Conservation (phyloP, 2,888 invertebrate species). For the Apamea anceps region DNA sequence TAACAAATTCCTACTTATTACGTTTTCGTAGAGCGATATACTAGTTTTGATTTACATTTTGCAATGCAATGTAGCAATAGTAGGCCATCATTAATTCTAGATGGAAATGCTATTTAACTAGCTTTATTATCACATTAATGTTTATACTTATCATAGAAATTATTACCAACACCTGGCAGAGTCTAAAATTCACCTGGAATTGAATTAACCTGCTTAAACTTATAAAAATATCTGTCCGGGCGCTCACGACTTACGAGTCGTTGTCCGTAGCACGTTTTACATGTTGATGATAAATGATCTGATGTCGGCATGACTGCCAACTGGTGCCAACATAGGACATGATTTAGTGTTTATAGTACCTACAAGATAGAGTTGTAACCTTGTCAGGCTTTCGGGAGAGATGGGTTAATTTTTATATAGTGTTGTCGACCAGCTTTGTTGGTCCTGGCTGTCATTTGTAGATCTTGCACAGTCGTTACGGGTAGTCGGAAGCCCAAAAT, state of each 20-base stretch:
- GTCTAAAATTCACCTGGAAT: constrained; percentile 30
- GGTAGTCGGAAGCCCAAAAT: not conserved
- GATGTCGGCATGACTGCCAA: constrained; percentile 53
- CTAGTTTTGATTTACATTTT: not conserved
- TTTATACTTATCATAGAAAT: not conserved
- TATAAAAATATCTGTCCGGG: constrained; percentile 42
- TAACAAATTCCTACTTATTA: not conserved
- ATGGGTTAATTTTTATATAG: not conserved
- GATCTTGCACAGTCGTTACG: not conserved
- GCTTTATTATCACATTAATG: not conserved
- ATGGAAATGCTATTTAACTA: not conserved
- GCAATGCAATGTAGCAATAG: not conserved
- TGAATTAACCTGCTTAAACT: constrained; percentile 27
- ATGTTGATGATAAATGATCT: constrained; percentile 48
- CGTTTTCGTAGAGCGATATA: not conserved
- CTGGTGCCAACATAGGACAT: constrained; percentile 53
- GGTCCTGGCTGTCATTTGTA: not conserved
- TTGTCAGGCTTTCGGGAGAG: constrained; percentile 5
- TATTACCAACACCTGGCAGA: constrained; percentile 10
- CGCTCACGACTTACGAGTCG: constrained; percentile 23
- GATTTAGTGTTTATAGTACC: constrained; percentile 43
- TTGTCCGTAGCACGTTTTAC: constrained; percentile 34
- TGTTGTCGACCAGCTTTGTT: not conserved
- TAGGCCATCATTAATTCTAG: not conserved
- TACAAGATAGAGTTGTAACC: constrained; percentile 37